phyloP scores from a whole-genome alignment of 2,113 vertebrate species.

The Sinocyclocheilus anophthalmus region DNA sequence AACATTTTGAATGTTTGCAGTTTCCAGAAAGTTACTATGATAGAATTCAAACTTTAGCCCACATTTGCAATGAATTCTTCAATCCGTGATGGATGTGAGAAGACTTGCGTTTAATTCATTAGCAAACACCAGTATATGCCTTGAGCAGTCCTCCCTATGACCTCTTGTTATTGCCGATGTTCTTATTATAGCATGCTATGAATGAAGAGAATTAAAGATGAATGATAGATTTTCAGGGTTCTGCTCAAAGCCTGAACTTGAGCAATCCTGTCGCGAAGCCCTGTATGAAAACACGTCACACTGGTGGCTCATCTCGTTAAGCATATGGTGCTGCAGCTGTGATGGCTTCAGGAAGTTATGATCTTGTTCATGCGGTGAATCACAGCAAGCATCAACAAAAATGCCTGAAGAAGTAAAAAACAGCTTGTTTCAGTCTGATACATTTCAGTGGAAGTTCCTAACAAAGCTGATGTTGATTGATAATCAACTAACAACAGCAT shows the following conservation, averaged over 20 bases:
- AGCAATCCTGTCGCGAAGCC: background rate
- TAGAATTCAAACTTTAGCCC: constrained; percentile 56
- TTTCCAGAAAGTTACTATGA: constrained; percentile 51
- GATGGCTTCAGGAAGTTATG: constrained; percentile 4
- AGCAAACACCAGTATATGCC: constrained; percentile 58
- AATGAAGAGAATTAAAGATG: constrained; percentile 25
- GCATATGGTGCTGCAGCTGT: constrained; percentile 7
- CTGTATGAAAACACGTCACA: constrained; percentile 12
- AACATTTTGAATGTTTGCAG: background rate
- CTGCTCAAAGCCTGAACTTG: background rate
- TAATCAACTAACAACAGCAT: background rate
- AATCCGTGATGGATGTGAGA: constrained; percentile 63
- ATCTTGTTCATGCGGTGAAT: constrained; percentile 13
- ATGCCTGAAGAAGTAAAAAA: constrained; percentile 9
- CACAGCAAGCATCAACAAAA: constrained; percentile 4
- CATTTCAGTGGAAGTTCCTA: background rate
- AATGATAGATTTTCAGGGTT: background rate
- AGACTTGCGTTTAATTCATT: constrained; percentile 49
- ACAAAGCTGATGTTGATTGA: constrained; percentile 13
- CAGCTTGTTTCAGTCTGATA: constrained; percentile 28
- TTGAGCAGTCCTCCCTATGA: constrained; percentile 33
- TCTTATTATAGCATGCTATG: background rate
- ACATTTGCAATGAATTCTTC: constrained; percentile 66
- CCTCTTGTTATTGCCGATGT: background rate
- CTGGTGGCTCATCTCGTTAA: background rate